Evolutionary conservation across 2,888 invertebrate genomes (phyloP).

Genomic region (Eurytoma adleriae): DNA sequence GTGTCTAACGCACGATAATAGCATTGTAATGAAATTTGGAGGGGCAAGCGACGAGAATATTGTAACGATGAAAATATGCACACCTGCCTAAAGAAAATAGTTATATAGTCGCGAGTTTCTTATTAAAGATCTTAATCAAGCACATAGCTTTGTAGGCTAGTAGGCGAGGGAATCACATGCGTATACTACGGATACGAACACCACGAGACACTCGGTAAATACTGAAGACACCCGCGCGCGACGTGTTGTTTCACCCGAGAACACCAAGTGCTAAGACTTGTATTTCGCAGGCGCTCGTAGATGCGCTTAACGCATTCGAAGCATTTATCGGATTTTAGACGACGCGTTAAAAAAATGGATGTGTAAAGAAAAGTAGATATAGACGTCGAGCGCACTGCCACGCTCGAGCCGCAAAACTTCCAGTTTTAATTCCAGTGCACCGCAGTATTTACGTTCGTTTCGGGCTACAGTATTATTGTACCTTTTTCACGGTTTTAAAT

Average conservation of each 20-base stretch:
- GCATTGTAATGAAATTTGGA: background rate
- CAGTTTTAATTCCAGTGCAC: too few relatives aligned
- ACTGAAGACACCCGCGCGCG: background rate
- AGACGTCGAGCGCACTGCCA: too few relatives aligned
- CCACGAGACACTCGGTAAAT: too few relatives aligned
- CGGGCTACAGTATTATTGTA: slow-evolving; percentile 31
- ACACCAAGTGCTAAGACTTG: slow-evolving; percentile 68
- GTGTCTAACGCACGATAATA: slow-evolving; percentile 2
- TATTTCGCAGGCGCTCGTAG: slow-evolving; percentile 41
- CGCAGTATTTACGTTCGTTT: background rate
- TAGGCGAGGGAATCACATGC: too few relatives aligned
- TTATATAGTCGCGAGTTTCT: background rate
- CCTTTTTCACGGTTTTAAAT: background rate
- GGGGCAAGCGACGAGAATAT: background rate
- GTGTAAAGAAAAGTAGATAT: too few relatives aligned
- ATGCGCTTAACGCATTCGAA: slow-evolving; percentile 16
- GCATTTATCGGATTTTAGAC: slow-evolving; percentile 34
- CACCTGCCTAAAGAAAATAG: background rate
- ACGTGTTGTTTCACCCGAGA: slow-evolving; percentile 41
- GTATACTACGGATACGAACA: too few relatives aligned
- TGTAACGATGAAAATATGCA: background rate
- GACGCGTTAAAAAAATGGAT: background rate
- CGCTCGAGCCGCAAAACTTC: too few relatives aligned
- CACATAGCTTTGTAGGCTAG: too few relatives aligned
- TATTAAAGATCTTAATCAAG: too few relatives aligned